These are phyloP conservation scores for Ophioderma brevispina DNA, from an alignment of 35 echinoderm and acorn worm species.

Conservation along the genomic window DNA sequence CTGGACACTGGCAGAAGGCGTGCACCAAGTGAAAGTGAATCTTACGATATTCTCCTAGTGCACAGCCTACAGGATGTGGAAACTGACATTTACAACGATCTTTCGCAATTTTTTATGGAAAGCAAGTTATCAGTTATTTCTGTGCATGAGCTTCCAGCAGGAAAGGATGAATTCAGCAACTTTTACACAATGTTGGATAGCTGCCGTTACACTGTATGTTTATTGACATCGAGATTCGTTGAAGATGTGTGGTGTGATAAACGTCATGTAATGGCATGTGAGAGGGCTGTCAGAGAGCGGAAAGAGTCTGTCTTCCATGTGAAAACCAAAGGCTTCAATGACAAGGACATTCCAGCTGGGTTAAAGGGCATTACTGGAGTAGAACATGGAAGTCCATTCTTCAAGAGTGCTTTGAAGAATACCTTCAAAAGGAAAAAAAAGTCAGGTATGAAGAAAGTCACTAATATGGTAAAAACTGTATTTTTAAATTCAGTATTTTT, in stretches of 20 bases:
- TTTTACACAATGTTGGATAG: background rate
- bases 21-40: no score
- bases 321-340: background rate
- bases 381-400: background rate
- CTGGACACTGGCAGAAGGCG: no score
- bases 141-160: background rate
- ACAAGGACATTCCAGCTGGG: background rate
- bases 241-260: background rate
- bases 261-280: background rate
- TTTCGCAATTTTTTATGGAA: background rate
- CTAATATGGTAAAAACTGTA: no score
- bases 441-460: no score
- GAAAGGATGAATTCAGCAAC: background rate
- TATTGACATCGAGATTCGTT: background rate
- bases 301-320: background rate
- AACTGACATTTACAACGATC: background rate
- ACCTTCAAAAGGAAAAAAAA: background rate
- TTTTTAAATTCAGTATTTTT: no score
- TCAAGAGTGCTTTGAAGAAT: background rate
- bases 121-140: background rate
- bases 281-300: background rate
- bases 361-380: background rate
- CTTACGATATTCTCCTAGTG: background rate
- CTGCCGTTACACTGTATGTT: background rate
- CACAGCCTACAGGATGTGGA: background rate